Conservation (phyloP, 2,888 invertebrate genomes). For the Apocheima hispidaria region DNA sequence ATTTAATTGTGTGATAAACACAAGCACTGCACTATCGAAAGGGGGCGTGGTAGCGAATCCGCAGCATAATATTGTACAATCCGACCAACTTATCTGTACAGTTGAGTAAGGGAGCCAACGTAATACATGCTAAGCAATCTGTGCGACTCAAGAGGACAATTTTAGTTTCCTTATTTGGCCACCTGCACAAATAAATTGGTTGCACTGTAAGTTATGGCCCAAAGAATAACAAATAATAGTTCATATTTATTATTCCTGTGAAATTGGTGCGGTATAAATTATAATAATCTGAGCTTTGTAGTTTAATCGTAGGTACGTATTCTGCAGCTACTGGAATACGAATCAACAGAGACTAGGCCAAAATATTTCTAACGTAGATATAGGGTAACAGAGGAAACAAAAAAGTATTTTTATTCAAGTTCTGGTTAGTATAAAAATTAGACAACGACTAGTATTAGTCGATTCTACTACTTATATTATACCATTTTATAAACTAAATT, state of each 20-base stretch:
- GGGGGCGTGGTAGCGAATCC: constrained; percentile 26
- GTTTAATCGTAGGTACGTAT: constrained; percentile 1
- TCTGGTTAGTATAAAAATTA: too few species aligned
- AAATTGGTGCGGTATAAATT: constrained; percentile 18
- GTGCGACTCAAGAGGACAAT: not conserved
- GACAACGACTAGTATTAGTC: too few species aligned
- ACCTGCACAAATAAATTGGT: not conserved
- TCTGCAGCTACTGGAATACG: too few species aligned
- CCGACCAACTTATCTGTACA: not conserved
- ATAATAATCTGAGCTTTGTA: constrained; percentile 14
- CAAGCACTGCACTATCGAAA: constrained; percentile 22
- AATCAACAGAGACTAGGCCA: too few species aligned
- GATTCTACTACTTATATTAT: too few species aligned
- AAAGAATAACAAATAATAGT: constrained; percentile 23
- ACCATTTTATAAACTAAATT: too few species aligned
- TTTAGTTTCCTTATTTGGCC: not conserved
- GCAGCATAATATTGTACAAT: constrained; percentile 2
- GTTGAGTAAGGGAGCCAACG: not conserved
- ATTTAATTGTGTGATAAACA: constrained; percentile 45
- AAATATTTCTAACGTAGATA: not conserved
- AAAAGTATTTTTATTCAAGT: not conserved
- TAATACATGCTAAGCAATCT: not conserved
- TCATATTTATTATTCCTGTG: constrained; percentile 23
- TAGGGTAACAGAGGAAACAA: not conserved
- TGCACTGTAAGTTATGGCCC: constrained; percentile 4